Conservation (phyloP, 1,140 invertebrate genomes). For the Aphidius ervi region DNA sequence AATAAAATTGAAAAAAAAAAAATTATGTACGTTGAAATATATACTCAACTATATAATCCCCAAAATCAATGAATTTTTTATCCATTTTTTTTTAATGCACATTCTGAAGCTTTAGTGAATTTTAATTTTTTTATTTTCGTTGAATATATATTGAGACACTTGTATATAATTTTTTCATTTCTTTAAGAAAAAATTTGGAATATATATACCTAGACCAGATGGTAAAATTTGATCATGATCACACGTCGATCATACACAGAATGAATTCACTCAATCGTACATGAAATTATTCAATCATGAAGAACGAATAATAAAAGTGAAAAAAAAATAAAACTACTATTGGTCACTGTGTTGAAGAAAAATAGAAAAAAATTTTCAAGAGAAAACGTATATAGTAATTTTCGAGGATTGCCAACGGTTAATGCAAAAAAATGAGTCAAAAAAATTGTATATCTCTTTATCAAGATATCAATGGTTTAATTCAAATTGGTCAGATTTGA, state of each 20-base stretch:
- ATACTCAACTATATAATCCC: no score
- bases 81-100: no score
- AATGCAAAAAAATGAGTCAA: no score
- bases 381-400: not conserved
- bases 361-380: slow-evolving; percentile 1
- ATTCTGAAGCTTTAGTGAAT: no score
- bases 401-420: not conserved
- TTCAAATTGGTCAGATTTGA: slow-evolving; percentile 29
- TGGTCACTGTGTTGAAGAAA: not conserved
- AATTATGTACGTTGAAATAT: no score
- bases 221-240: slow-evolving; percentile 11
- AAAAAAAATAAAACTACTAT: no score
- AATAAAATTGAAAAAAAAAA: no score
- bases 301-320: no score
- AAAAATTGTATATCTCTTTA: no score
- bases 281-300: slow-evolving; percentile 12
- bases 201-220: not conserved
- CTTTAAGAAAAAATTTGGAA: slow-evolving; percentile 1
- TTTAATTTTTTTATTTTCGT: no score
- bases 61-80: no score
- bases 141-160: not conserved
- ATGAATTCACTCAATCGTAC: slow-evolving; percentile 8
- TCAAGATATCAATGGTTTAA: slow-evolving; percentile 13
- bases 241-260: slow-evolving; percentile 10
- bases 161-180: slow-evolving; percentile 4